These are phyloP conservation scores for Emberiza fucata DNA, from an alignment of 2,113 vertebrate species.

Conservation along the genomic window DNA sequence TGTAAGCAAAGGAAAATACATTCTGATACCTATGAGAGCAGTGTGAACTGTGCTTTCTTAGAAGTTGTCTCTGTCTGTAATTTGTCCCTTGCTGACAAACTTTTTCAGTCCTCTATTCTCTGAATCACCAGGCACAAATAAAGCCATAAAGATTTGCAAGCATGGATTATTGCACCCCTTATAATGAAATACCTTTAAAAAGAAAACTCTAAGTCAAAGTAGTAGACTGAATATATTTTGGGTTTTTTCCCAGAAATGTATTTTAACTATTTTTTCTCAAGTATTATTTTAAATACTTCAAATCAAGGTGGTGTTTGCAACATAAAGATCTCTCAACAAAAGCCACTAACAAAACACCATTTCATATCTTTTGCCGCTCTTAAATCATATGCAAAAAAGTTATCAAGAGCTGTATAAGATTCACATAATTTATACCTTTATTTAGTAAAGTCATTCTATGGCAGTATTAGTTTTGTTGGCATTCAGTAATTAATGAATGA, in stretches of 20 bases:
- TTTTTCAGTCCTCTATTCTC: background rate
- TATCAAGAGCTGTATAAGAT: background rate
- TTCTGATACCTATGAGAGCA: background rate
- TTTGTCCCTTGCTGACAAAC: background rate
- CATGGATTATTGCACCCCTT: background rate
- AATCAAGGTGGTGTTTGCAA: background rate
- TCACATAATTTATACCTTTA: background rate
- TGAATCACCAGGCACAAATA: background rate
- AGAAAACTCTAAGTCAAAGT: background rate
- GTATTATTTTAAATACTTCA: background rate
- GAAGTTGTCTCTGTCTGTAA: background rate
- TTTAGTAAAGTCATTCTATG: background rate
- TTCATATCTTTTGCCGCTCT: background rate
- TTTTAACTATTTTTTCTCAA: background rate
- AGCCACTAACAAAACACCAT: accelerated
- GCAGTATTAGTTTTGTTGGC: background rate
- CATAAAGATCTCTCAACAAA: background rate
- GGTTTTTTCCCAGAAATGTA: accelerated
- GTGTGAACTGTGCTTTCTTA: background rate
- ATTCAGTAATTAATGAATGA: background rate
- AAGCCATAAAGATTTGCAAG: background rate
- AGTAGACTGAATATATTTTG: background rate
- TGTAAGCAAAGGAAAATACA: background rate
- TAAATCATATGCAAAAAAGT: background rate
- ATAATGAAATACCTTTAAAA: background rate